phyloP scores from a whole-genome alignment of 2,797 vertebrate species.

The Rhinella marina region DNA sequence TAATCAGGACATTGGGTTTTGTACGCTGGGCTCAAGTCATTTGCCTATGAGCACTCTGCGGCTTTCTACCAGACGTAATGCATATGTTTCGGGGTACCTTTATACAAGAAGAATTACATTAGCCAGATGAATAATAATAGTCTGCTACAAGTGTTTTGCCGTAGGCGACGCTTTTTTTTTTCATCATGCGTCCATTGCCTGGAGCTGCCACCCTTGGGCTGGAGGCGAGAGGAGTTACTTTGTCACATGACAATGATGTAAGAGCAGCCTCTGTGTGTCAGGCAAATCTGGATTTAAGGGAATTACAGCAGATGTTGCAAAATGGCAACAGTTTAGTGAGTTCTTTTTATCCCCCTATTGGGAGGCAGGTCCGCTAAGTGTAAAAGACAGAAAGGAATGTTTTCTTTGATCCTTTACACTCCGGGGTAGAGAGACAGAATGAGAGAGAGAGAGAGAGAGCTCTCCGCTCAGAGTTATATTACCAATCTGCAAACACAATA shows the following conservation, averaged over 20 bases:
- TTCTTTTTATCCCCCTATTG: constrained; percentile 80
- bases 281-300: constrained; percentile 85
- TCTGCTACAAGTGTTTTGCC: constrained; percentile 84
- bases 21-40: constrained; percentile 81
- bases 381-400: constrained; percentile 81
- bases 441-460: constrained; percentile 59
- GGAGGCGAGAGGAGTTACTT: constrained; percentile 77
- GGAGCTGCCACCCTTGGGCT: constrained; percentile 76
- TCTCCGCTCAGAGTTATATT: constrained; percentile 67
- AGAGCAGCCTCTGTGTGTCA: constrained; percentile 80
- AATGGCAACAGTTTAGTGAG: constrained; percentile 85
- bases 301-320: constrained; percentile 87
- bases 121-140: constrained; percentile 82
- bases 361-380: constrained; percentile 79
- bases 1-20: constrained; percentile 85
- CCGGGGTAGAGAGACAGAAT: constrained; percentile 65
- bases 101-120: constrained; percentile 81
- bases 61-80: constrained; percentile 77
- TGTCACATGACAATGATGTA: constrained; percentile 82
- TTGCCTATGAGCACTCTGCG: constrained; percentile 79
- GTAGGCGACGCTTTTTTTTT: constrained; percentile 74
- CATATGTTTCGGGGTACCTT: constrained; percentile 82
- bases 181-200: constrained; percentile 77
- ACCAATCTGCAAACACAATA: constrained; percentile 52
- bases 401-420: constrained; percentile 81